Evolutionary conservation across 2,888 invertebrate genomes (phyloP).

Genomic region (Venustoraphidia nigricollis): DNA sequence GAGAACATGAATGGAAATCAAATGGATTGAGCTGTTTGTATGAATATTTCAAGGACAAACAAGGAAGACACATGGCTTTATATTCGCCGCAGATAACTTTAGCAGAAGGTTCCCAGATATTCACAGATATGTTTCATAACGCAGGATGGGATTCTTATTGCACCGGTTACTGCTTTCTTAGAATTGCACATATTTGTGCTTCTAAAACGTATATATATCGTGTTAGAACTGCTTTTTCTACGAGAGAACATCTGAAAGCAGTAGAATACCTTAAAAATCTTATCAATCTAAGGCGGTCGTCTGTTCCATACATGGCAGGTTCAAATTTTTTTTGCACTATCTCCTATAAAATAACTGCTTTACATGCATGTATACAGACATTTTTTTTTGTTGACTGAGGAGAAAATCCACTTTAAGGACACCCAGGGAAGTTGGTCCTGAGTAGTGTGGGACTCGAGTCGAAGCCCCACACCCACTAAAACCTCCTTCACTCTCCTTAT

Average conservation of each 20-base stretch:
- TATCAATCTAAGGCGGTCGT: slow-evolving; percentile 43
- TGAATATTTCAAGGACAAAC: slow-evolving; percentile 37
- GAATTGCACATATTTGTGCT: slow-evolving; percentile 44
- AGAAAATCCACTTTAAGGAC: no score
- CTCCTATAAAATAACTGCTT: no score
- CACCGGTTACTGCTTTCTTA: slow-evolving; percentile 55
- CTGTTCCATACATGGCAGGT: slow-evolving; percentile 41
- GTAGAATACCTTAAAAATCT: slow-evolving; percentile 34
- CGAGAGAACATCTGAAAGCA: slow-evolving; percentile 34
- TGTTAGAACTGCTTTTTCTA: slow-evolving; percentile 28
- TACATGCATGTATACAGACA: no score
- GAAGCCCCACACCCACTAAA: no score
- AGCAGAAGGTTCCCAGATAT: slow-evolving; percentile 13
- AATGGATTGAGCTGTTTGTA: slow-evolving; percentile 40
- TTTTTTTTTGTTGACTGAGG: no score
- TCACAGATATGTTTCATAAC: slow-evolving; percentile 37
- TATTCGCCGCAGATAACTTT: slow-evolving; percentile 26
- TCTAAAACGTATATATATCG: slow-evolving; percentile 29
- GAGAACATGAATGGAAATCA: slow-evolving; percentile 33
- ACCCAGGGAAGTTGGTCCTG: no score
- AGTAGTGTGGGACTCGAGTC: no score
- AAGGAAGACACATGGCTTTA: slow-evolving; percentile 23
- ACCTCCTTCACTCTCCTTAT: no score
- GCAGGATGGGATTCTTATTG: slow-evolving; percentile 77
- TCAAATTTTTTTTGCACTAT: no score